phyloP scores from a whole-genome alignment of 2,888 invertebrate genomes.

The Drosophila pseudotakahashii region DNA sequence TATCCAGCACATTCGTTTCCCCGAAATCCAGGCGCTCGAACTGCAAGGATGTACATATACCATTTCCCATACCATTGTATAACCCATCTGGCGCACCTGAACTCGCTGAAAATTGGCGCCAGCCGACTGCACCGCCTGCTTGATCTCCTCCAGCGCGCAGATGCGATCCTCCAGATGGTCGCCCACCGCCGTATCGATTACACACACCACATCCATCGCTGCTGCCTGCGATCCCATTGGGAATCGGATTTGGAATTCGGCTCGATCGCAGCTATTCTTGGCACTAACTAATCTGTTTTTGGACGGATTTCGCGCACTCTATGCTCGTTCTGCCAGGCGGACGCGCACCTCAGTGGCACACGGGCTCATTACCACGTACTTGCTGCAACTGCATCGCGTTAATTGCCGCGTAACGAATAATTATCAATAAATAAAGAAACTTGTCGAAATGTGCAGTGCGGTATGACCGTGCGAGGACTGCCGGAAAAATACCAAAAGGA shows the following conservation, averaged over 20 bases:
- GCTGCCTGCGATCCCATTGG: constrained; percentile 5
- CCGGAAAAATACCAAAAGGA: background rate
- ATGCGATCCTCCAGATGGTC: constrained; percentile 90
- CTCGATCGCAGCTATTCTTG: constrained; percentile 56
- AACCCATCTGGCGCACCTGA: constrained; percentile 86
- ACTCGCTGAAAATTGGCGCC: constrained; percentile 93
- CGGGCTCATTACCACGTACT: constrained; percentile 65
- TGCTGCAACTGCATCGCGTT: constrained; percentile 53
- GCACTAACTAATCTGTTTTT: constrained; percentile 47
- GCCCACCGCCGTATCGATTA: constrained; percentile 90
- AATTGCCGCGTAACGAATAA: constrained; percentile 59
- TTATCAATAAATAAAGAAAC: constrained; percentile 46
- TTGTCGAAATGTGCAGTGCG: constrained; percentile 57
- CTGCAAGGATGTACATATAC: constrained; percentile 84
- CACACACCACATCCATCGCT: constrained; percentile 94
- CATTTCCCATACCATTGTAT: constrained; percentile 45
- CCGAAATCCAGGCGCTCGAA: constrained; percentile 99
- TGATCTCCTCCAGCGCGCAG: constrained; percentile 93
- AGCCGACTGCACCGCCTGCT: constrained; percentile 90
- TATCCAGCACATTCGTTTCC: constrained; percentile 96
- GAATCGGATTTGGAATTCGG: constrained; percentile 1
- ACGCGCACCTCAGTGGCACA: constrained; percentile 41
- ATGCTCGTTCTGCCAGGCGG: constrained; percentile 33
- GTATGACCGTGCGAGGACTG: background rate
- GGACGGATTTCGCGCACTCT: constrained; percentile 34